Evolutionary conservation across 2,888 invertebrate genomes (phyloP), one percentile per base, ranked within the genome.

Genomic region (Zelleria hepariella): DNA sequence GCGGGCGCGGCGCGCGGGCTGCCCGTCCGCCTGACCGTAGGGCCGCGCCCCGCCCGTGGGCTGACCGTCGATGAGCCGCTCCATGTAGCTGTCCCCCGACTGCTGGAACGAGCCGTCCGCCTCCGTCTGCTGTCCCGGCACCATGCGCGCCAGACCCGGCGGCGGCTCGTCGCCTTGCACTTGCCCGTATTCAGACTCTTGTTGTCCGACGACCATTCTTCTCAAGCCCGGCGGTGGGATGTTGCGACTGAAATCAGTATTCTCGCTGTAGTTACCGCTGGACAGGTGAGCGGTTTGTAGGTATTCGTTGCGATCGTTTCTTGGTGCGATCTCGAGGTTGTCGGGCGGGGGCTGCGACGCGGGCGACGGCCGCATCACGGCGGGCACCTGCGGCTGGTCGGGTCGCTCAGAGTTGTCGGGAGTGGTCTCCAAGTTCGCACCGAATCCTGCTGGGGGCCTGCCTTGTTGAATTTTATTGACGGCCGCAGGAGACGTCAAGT

Each of bases 261-360:
- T 88, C 63, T 85, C 87, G 10, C 77, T 78, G 64, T 82, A 89
- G 65, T 89, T 88, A 8, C 84, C 80, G 66, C 91, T 91, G 1
- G 93, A 93, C 55, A 94, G 78, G 69, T 94, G 94, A 20, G 94
- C 94, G 2, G 94, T 94, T 79, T 94, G 94, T 61, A 94, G 79
- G 74, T 94, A 94, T 74, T 94, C 93, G 73, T 94, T 94, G 61
- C 94, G 87, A 67, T 94, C 94, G 73, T 91, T 92, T 62, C 91
- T 92, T 0, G 93, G 92, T 10, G 91, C 90, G 26, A 92, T 87
- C 76, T 93, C 93, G 68, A 90, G 77, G 69, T 91, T 91, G 61
- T 91, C 91, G 1, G 89, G 88, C 15, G 53, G 15, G 15, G 53
- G n/a, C 5, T 21, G 64, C 76, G 80, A 5, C 82, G 85, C 62